phyloP scores from a whole-genome alignment of 2,797 vertebrate species.

The Odontamblyopus rebecca region DNA sequence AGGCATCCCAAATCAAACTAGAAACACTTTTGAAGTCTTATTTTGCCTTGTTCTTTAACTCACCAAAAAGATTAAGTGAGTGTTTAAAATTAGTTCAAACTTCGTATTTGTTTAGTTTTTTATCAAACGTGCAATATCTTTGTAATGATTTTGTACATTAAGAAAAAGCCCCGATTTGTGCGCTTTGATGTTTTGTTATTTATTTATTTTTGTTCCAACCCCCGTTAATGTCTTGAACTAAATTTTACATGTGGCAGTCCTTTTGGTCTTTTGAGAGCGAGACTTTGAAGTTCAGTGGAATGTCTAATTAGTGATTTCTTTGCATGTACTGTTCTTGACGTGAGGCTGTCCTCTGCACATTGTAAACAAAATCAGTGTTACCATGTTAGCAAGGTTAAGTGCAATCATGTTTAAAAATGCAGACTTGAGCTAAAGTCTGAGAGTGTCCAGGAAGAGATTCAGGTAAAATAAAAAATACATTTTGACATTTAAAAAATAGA shows the following conservation, averaged over 20 bases:
- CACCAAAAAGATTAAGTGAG: constrained; percentile 45
- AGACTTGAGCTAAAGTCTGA: constrained; percentile 81
- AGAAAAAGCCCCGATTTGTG: constrained; percentile 62
- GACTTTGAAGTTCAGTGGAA: constrained; percentile 77
- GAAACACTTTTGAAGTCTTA: constrained; percentile 33
- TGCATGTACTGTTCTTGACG: constrained; percentile 87
- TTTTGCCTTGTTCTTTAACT: constrained; percentile 62
- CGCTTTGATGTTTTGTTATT: constrained; percentile 58
- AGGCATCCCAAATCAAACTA: constrained; percentile 39
- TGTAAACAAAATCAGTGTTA: constrained; percentile 91
- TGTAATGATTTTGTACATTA: constrained; percentile 72
- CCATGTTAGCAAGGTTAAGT: constrained; percentile 77
- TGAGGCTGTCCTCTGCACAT: constrained; percentile 87
- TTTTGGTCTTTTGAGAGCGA: constrained; percentile 50
- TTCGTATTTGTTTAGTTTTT: constrained; percentile 57
- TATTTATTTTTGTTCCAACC: constrained; percentile 65
- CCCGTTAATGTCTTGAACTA: constrained; percentile 62
- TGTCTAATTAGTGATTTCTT: constrained; percentile 76
- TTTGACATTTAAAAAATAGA: constrained; percentile 66
- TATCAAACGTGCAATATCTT: constrained; percentile 79
- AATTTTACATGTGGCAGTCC: constrained; percentile 61
- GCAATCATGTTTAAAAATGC: constrained; percentile 86
- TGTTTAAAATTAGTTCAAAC: constrained; percentile 54
- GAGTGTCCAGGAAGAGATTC: constrained; percentile 86
- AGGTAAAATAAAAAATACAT: constrained; percentile 58